These are phyloP conservation scores for Lysiphlebus fabarum DNA, from an alignment of 1,140 invertebrate species.

Conservation along the genomic window DNA sequence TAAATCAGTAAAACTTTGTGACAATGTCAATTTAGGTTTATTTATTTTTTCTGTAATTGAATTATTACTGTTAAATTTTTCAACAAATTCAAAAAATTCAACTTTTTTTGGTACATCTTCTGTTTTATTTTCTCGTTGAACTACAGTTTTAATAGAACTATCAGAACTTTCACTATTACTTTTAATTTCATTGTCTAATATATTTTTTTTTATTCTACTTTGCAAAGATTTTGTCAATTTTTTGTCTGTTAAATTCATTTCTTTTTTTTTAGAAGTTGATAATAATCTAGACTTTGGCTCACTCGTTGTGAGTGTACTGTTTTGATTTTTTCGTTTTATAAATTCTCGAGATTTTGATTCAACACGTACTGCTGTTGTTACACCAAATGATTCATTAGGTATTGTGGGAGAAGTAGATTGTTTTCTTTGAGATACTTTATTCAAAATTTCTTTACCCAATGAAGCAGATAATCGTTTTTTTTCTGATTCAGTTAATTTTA, in stretches of 20 bases:
- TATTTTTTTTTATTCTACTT: constrained; percentile 51
- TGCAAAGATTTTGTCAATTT: constrained; percentile 52
- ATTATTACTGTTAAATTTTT: constrained; percentile 34
- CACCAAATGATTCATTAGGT: constrained; percentile 64
- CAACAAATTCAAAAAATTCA: constrained; percentile 73
- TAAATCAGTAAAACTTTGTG: constrained; percentile 70
- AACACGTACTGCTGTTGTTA: constrained; percentile 56
- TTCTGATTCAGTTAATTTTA: constrained; percentile 60
- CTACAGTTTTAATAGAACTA: constrained; percentile 64
- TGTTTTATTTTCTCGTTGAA: constrained; percentile 49
- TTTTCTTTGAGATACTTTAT: constrained; percentile 59
- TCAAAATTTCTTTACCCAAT: constrained; percentile 69
- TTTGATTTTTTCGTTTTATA: constrained; percentile 23
- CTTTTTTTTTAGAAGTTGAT: no score
- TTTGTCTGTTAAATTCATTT: constrained; percentile 28
- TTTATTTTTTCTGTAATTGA: constrained; percentile 40
- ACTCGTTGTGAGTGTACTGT: no score
- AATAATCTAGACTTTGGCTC: no score
- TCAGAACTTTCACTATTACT: constrained; percentile 65
- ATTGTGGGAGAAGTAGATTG: constrained; percentile 53
- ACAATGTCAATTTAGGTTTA: constrained; percentile 49
- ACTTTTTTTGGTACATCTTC: constrained; percentile 70
- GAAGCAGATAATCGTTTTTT: constrained; percentile 70
- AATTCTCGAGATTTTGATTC: constrained; percentile 45
- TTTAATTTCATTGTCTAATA: constrained; percentile 62